Evolutionary conservation across 2,113 vertebrate genomes (phyloP), one percentile per base, ranked within the genome.

Genomic region (Bagarius yarrelli): DNA sequence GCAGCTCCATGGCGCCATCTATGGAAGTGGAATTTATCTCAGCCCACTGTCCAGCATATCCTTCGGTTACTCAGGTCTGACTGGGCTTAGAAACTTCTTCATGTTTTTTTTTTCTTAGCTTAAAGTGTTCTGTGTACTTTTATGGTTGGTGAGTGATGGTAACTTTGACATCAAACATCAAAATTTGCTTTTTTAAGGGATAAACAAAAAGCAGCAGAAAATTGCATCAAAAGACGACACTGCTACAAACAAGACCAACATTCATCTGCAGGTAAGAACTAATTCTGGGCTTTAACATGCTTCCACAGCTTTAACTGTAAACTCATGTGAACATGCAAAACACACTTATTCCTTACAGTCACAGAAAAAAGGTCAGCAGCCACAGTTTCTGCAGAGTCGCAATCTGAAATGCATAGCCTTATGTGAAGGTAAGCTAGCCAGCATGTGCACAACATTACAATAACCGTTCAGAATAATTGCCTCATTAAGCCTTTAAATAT

Each of bases 361-460:
- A 84, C 95, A 95, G 92, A 96, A 95, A 87, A 96, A 95, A 90
- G 95, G 95, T 88, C 95, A 95, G 75, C 95, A 96, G 60, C 94
- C 95, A 27, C 95, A 96, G 61, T 96, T 96, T 90, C 91, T 96
- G 90, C 95, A 96, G 89, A 96, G 95, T 88, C 94, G 95, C 84
- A 96, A 95, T 86, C 91, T 96, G 91, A 96, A 96, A 89, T 96
- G 95, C 91, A 96, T 96, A 90, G 95, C 95, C 93, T 95, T 96
- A 94, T 96, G 95, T 92, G 95, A 96, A 96, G 95, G 95, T 96
- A 92, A 89, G 91, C 57, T 14, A 8, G 59, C n/a, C 80, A 52
- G 40, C 56, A 14, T 23, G 53, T 12, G 2, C 69, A 14, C 12
- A 70, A n/a, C 25, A 32, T 25, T 15, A 70, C 44, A 50, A 59